A percentile compares a stretch with the other conserved stretches of the same genome.
These are phyloP conservation scores for Morpho deidamia DNA, from an alignment of 2,888 invertebrate species.

Conservation along the genomic window DNA sequence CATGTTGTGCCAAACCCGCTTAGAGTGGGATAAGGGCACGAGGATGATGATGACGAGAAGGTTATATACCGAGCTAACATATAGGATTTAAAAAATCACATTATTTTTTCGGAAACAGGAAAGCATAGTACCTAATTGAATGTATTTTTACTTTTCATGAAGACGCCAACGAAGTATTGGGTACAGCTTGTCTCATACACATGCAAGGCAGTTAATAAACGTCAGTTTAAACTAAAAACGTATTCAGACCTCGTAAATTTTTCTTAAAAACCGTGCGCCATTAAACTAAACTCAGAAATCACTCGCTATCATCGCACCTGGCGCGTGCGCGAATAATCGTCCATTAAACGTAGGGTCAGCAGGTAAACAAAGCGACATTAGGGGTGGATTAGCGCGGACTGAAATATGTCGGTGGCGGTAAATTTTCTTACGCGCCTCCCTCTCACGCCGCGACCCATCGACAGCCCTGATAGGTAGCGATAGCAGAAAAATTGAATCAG, in stretches of 20 bases:
- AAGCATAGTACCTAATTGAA: too few species aligned
- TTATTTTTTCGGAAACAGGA: too few species aligned
- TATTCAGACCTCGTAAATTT: neutral
- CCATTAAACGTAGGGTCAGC: conserved; percentile 62
- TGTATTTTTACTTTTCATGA: too few species aligned
- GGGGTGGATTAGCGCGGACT: conserved; percentile 74
- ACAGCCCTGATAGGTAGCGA: conserved; percentile 66
- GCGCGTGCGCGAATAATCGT: conserved; percentile 26
- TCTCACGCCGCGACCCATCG: conserved; percentile 62
- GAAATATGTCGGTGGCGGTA: conserved; percentile 75
- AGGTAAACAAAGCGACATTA: conserved; percentile 76
- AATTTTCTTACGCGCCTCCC: conserved; percentile 74
- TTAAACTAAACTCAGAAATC: conserved; percentile 12
- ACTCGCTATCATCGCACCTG: conserved; percentile 13
- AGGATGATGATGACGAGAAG: too few species aligned
- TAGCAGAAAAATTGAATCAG: conserved; percentile 32
- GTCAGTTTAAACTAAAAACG: neutral
- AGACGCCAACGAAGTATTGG: too few species aligned
- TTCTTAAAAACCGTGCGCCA: neutral
- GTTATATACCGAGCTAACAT: too few species aligned
- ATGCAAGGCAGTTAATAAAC: too few species aligned
- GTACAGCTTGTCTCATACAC: too few species aligned
- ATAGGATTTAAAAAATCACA: too few species aligned
- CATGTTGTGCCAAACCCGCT: too few species aligned
- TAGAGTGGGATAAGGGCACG: too few species aligned